These are phyloP conservation scores for Haliaeetus leucogaster DNA, from an alignment of 2,113 vertebrate species.

Conservation along the genomic window DNA sequence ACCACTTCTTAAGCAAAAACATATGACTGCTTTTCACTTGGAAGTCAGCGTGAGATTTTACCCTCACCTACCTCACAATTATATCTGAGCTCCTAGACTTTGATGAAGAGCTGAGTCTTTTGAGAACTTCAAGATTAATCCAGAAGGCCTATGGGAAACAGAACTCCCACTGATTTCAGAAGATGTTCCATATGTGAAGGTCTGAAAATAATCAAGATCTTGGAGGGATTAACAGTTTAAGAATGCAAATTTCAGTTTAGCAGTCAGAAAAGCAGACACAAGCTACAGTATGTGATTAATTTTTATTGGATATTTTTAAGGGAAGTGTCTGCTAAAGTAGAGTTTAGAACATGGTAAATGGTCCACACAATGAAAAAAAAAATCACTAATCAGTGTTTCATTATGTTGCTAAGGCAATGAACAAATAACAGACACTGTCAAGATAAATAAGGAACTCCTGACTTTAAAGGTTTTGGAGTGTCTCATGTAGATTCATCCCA, in stretches of 20 bases:
- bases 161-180: not conserved
- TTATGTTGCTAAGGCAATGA: constrained; percentile 12
- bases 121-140: not conserved
- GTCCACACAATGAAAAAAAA: constrained; percentile 14
- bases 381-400: not conserved
- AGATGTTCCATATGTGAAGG: not conserved
- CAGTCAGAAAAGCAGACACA: not conserved
- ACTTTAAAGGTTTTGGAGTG: constrained; percentile 22
- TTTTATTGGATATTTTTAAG: constrained; percentile 67
- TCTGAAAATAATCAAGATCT: not conserved
- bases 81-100: not conserved
- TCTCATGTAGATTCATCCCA: not conserved
- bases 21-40: not conserved
- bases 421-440: constrained; percentile 1
- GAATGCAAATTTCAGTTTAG: not conserved
- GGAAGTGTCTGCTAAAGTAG: not conserved
- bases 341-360: constrained; percentile 6
- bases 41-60: not conserved
- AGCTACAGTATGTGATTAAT: not conserved
- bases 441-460: not conserved
- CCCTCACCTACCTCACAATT: not conserved
- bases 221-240: not conserved
- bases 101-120: not conserved
- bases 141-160: not conserved
- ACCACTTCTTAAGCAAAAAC: not conserved